Percentiles rank a stretch among this genome's conserved stretches.
Conservation (phyloP, 2,113 vertebrate species). For the Eretmodus cyanostictus region DNA sequence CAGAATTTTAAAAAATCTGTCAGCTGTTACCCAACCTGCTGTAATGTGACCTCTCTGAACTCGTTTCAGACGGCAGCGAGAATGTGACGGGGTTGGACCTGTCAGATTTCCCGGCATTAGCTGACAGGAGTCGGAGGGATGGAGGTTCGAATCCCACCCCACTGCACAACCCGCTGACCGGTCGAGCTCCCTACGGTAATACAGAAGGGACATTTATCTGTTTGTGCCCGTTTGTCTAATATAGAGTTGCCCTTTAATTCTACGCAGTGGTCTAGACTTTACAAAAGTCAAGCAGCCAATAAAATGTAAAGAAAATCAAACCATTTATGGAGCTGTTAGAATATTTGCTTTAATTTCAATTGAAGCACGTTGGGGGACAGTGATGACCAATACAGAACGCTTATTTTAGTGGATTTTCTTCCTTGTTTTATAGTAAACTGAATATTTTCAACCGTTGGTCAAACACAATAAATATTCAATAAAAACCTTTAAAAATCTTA, state of each 20-base stretch:
- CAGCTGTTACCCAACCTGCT: neutral
- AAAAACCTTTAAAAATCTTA: neutral
- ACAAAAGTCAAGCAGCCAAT: neutral
- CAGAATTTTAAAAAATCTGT: neutral
- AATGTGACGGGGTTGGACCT: constrained; percentile 98
- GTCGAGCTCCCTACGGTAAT: constrained; percentile 95
- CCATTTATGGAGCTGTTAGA: neutral
- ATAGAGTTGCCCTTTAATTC: neutral
- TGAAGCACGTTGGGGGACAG: neutral
- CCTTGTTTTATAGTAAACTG: neutral
- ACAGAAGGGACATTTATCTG: neutral
- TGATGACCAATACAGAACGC: neutral
- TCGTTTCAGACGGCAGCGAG: constrained; percentile 87
- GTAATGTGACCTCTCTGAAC: neutral
- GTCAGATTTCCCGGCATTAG: constrained; percentile 97
- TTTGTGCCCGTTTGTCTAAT: neutral
- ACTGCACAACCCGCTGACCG: constrained; percentile 97
- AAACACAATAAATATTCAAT: neutral
- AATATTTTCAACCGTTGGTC: neutral
- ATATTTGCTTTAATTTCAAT: neutral
- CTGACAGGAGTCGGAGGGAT: constrained; percentile 96
- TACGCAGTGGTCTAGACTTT: neutral
- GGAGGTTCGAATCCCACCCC: constrained; percentile 94
- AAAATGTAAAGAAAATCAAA: neutral
- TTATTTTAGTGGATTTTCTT: neutral